Conservation (phyloP, 2,888 invertebrate species). For the Microplitis deprimator region DNA sequence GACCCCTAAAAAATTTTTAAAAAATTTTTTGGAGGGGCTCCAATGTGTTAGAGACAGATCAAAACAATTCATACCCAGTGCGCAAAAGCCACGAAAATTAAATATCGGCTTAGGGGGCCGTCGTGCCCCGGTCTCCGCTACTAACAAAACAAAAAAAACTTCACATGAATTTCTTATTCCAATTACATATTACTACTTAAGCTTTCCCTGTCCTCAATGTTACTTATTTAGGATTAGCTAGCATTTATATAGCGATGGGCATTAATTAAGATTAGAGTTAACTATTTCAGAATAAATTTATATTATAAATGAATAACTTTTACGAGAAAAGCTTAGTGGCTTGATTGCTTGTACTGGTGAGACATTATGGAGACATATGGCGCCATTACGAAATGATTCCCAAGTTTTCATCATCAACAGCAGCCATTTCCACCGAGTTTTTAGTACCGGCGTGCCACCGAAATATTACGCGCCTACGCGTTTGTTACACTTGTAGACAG, state of each 20-base stretch:
- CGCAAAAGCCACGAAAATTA: no score
- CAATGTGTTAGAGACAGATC: no score
- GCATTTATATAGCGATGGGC: not conserved
- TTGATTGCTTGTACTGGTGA: conserved; percentile 40
- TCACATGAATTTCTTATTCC: conserved; percentile 1
- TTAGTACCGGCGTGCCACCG: conserved; percentile 22
- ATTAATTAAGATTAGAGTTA: not conserved
- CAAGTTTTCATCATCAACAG: not conserved
- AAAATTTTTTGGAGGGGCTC: no score
- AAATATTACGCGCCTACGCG: conserved; percentile 46
- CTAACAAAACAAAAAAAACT: not conserved
- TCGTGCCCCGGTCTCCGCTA: not conserved
- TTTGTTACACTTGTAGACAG: conserved; percentile 44
- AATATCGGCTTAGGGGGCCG: no score
- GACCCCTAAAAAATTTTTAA: no score
- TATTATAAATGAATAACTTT: conserved; percentile 46
- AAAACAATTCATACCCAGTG: no score
- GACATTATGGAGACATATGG: conserved; percentile 45
- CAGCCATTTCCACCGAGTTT: conserved; percentile 2
- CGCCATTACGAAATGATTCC: conserved; percentile 35
- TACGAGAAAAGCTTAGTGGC: conserved; percentile 51
- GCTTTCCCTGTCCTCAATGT: conserved; percentile 13
- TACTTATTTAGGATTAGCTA: conserved; percentile 12
- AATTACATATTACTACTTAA: not conserved
- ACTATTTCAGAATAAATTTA: conserved; percentile 64